Evolutionary conservation across 2,113 vertebrate genomes (phyloP).

Genomic region (zebrafish (Danio rerio)): DNA sequence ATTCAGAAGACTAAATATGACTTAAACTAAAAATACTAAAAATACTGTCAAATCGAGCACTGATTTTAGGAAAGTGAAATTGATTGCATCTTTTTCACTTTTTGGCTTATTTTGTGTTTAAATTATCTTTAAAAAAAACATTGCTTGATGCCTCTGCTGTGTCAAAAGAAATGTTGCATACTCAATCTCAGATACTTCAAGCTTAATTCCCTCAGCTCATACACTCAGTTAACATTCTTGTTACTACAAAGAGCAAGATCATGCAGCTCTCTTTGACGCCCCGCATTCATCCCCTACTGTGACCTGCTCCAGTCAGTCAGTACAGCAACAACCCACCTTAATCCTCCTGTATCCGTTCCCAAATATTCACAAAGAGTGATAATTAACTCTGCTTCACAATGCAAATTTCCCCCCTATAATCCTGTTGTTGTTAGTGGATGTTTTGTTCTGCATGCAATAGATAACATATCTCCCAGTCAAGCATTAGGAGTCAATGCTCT

Average conservation of each 20-base stretch:
- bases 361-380: slow-evolving; percentile 14
- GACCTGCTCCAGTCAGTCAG: slow-evolving; percentile 13
- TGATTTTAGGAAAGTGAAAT: too few species aligned
- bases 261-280: not conserved
- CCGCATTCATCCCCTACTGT: not conserved
- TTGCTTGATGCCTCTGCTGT: too few species aligned
- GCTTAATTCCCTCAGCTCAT: too few species aligned
- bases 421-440: slow-evolving; percentile 32
- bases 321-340: slow-evolving; percentile 13
- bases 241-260: slow-evolving; percentile 1
- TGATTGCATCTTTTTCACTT: too few species aligned
- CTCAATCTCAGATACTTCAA: too few species aligned
- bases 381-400: slow-evolving; percentile 30
- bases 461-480: not conserved
- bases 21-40: too few species aligned
- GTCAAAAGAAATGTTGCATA: too few species aligned
- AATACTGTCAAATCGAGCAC: too few species aligned
- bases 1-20: too few species aligned
- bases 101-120: too few species aligned
- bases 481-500: not conserved
- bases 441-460: slow-evolving; percentile 14
- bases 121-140: too few species aligned
- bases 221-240: not conserved
- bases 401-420: slow-evolving; percentile 26
- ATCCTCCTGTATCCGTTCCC: slow-evolving; percentile 17